Conservation (phyloP, 2,888 invertebrate species). For the Apamea monoglypha region DNA sequence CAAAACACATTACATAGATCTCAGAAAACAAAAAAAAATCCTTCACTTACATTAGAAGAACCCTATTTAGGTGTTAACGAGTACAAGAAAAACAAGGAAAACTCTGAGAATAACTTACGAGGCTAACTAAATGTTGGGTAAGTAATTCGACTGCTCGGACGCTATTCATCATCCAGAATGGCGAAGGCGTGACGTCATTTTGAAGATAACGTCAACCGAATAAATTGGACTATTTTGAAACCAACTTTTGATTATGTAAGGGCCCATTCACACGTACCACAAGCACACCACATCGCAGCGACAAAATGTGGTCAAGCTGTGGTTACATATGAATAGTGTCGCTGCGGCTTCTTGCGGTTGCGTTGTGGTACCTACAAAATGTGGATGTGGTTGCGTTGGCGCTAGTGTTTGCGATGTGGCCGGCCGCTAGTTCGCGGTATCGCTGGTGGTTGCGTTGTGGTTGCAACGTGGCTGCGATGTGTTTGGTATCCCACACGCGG, state of each 20-base stretch:
- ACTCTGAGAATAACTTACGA: conserved; percentile 36
- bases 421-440: too few species aligned
- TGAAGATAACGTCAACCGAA: conserved; percentile 5
- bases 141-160: conserved; percentile 49
- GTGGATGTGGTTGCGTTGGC: too few species aligned
- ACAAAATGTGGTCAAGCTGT: too few species aligned
- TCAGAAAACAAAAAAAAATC: not conserved
- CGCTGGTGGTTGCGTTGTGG: too few species aligned
- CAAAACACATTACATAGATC: not conserved
- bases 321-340: too few species aligned
- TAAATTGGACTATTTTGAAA: conserved; percentile 24
- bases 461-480: too few species aligned
- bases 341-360: too few species aligned
- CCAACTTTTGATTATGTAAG: conserved; percentile 25
- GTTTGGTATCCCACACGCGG: too few species aligned
- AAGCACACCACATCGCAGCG: too few species aligned
- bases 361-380: too few species aligned
- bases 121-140: conserved; percentile 50
- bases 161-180: conserved; percentile 45
- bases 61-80: conserved; percentile 52
- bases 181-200: conserved; percentile 9
- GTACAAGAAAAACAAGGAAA: conserved; percentile 50
- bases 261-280: too few species aligned
- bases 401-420: too few species aligned
- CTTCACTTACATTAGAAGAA: conserved; percentile 12